Conservation (phyloP, 2,113 vertebrate species). For the Picathartes gymnocephalus region DNA sequence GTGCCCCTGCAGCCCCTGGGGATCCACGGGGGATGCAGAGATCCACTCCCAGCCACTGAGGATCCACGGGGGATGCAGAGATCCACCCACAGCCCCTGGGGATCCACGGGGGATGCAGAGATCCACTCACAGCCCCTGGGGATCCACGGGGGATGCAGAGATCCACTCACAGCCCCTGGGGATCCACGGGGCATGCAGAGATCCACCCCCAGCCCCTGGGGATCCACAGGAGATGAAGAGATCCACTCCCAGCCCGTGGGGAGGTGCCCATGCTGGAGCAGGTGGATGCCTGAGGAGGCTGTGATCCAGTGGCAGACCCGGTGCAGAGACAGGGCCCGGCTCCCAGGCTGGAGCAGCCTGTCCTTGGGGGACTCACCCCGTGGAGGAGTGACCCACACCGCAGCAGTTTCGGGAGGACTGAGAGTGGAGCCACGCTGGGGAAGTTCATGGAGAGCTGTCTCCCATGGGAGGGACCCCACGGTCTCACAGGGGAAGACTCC, state of each 20-base stretch:
- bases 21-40: background rate
- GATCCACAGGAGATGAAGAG: too few species aligned
- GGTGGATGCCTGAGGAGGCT: background rate
- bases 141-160: background rate
- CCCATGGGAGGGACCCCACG: rapidly evolving
- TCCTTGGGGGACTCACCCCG: background rate
- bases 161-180: background rate
- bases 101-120: background rate
- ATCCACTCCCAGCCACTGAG: background rate
- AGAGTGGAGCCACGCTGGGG: background rate
- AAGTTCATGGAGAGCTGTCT: too few species aligned
- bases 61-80: background rate
- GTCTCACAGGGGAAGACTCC: background rate
- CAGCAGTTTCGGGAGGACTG: background rate
- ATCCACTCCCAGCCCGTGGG: too few species aligned
- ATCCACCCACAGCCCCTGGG: background rate
- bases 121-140: background rate
- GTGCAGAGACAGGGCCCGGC: background rate
- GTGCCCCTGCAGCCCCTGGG: background rate
- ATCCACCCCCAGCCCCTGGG: background rate
- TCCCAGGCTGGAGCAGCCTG: background rate
- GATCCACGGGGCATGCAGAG: background rate
- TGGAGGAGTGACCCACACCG: background rate
- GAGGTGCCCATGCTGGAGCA: background rate
- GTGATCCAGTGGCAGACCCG: background rate